These are phyloP conservation scores for Dioctria rufipes DNA, from an alignment of 2,888 invertebrate species.

Conservation along the genomic window DNA sequence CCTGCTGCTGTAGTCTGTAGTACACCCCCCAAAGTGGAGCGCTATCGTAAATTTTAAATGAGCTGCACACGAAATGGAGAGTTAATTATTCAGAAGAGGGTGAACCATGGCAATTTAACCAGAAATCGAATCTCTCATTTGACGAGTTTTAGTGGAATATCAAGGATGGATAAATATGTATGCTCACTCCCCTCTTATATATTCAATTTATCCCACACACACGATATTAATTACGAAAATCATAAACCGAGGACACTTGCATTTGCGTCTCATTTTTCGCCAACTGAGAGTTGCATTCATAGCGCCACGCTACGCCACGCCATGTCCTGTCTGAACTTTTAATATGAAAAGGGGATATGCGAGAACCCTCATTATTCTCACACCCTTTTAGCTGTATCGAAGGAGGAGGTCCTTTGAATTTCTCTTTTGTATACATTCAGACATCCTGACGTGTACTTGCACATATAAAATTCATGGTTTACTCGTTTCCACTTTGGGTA, in stretches of 20 bases:
- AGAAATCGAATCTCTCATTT: conserved; percentile 28
- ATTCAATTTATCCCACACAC: background rate
- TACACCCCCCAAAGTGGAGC: conserved; percentile 18
- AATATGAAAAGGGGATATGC: background rate
- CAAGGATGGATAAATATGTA: background rate
- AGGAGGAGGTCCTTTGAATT: background rate
- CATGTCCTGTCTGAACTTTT: background rate
- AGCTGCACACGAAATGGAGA: conserved; percentile 38
- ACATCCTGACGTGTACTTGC: background rate
- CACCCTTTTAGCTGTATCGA: background rate
- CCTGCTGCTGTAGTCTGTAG: background rate
- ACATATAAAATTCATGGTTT: background rate
- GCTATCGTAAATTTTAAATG: conserved; percentile 44
- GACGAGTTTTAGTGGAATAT: background rate
- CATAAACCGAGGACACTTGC: background rate
- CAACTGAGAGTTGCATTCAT: too few relatives aligned
- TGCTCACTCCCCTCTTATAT: background rate
- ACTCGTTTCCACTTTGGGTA: conserved; percentile 12
- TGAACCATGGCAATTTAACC: conserved; percentile 5
- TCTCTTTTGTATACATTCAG: background rate
- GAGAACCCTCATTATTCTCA: background rate
- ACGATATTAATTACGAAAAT: conserved; percentile 37
- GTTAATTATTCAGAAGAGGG: conserved; percentile 49
- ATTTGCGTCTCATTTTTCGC: background rate
- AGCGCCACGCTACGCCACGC: background rate